phyloP scores from a whole-genome alignment of 2,888 invertebrate genomes.

The Drosophila setosimentum region DNA sequence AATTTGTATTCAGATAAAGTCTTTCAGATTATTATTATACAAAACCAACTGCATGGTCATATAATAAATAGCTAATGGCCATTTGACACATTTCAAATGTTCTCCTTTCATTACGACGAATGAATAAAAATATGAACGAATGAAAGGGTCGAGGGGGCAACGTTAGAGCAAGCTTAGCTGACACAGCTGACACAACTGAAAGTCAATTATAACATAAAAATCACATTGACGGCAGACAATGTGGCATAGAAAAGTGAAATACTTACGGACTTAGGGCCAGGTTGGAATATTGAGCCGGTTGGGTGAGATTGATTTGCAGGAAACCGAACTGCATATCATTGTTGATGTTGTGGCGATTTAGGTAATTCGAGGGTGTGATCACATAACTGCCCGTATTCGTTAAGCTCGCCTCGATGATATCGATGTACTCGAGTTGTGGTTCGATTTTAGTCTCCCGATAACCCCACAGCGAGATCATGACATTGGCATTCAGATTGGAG shows the following conservation, averaged over 20 bases:
- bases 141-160: slow-evolving; percentile 7
- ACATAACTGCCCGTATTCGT: slow-evolving; percentile 90
- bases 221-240: slow-evolving; percentile 34
- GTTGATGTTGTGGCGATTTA: slow-evolving; percentile 89
- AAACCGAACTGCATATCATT: slow-evolving; percentile 94
- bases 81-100: background rate
- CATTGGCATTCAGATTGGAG: slow-evolving; percentile 90
- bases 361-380: slow-evolving; percentile 90
- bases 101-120: slow-evolving; percentile 36
- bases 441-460: slow-evolving; percentile 93
- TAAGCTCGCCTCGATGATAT: slow-evolving; percentile 88
- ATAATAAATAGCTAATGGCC: background rate
- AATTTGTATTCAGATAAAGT: background rate
- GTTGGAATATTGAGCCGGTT: slow-evolving; percentile 89
- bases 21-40: too few relatives aligned
- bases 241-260: slow-evolving; percentile 39
- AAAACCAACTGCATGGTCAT: background rate
- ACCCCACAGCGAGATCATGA: slow-evolving; percentile 95
- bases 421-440: slow-evolving; percentile 93
- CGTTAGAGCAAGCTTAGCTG: background rate
- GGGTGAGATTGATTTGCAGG: slow-evolving; percentile 94
- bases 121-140: slow-evolving; percentile 73
- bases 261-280: slow-evolving; percentile 91
- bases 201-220: slow-evolving; percentile 70
- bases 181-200: slow-evolving; percentile 58